Evolutionary conservation across 2,888 invertebrate species (phyloP).

Genomic region (Leucania comma): DNA sequence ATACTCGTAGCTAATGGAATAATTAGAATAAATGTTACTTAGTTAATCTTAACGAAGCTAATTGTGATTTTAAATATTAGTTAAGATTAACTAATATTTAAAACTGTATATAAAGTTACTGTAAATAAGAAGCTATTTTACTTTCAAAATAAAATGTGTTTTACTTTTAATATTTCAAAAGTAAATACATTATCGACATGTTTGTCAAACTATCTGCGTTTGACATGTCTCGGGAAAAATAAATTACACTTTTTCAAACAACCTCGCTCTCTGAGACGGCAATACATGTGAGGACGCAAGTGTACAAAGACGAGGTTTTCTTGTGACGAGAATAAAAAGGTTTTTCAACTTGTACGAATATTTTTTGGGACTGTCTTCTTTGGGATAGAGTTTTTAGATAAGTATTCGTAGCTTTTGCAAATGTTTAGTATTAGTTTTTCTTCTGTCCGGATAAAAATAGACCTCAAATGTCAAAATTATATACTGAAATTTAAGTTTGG

Average conservation of each 20-base stretch:
- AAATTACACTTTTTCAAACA: slow-evolving; percentile 54
- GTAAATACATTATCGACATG: slow-evolving; percentile 49
- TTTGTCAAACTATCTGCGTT: slow-evolving; percentile 56
- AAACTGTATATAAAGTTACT: too few relatives aligned
- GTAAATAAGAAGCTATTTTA: neutral
- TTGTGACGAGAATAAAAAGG: slow-evolving; percentile 42
- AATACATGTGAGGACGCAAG: slow-evolving; percentile 11
- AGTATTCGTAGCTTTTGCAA: neutral
- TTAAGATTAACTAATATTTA: too few relatives aligned
- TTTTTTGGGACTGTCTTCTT: slow-evolving; percentile 19
- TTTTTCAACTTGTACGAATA: slow-evolving; percentile 24
- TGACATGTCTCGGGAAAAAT: slow-evolving; percentile 57
- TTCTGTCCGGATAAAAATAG: slow-evolving; percentile 2
- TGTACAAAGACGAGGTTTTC: slow-evolving; percentile 27
- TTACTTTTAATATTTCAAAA: slow-evolving; percentile 31
- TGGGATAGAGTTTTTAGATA: slow-evolving; percentile 9
- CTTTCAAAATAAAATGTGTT: slow-evolving; percentile 23
- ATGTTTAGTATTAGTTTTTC: slow-evolving; percentile 14
- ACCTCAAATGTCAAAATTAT: neutral
- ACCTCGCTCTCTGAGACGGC: slow-evolving; percentile 27
- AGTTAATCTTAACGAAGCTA: too few relatives aligned
- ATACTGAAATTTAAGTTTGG: too few relatives aligned
- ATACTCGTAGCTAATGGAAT: neutral
- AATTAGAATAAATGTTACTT: neutral
- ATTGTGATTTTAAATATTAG: too few relatives aligned